Evolutionary conservation across 2,888 invertebrate genomes (phyloP).

Genomic region (Zygothrica quintamaculata): DNA sequence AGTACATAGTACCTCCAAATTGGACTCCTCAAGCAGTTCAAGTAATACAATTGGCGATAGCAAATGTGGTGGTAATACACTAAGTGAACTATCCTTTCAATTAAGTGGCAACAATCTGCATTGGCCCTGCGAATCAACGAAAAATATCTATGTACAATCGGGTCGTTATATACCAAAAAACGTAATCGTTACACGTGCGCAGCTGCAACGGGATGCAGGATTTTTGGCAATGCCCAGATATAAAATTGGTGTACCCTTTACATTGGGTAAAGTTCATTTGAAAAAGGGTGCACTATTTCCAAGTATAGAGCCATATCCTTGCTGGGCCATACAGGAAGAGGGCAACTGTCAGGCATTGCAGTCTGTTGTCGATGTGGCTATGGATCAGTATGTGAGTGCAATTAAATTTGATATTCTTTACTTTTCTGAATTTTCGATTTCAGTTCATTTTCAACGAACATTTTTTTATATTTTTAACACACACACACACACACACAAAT

Average conservation of each 20-base stretch:
- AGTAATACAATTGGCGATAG: slow-evolving; percentile 46
- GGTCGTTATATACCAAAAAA: slow-evolving; percentile 87
- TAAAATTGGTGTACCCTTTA: slow-evolving; percentile 87
- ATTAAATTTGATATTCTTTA: slow-evolving; percentile 25
- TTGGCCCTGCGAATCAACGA: slow-evolving; percentile 87
- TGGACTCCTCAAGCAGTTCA: slow-evolving; percentile 16
- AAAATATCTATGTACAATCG: slow-evolving; percentile 86
- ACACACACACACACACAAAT: neutral
- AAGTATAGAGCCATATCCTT: slow-evolving; percentile 87
- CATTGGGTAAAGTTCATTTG: slow-evolving; percentile 86
- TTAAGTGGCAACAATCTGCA: slow-evolving; percentile 84
- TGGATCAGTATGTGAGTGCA: slow-evolving; percentile 86
- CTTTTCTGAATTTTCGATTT: neutral
- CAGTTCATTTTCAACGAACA: neutral
- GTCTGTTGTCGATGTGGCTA: slow-evolving; percentile 88
- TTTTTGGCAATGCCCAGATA: slow-evolving; percentile 87
- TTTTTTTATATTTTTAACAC: slow-evolving; percentile 1
- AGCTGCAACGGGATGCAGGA: slow-evolving; percentile 86
- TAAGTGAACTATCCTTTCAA: slow-evolving; percentile 81
- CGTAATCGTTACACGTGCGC: slow-evolving; percentile 87
- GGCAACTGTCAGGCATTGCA: slow-evolving; percentile 89
- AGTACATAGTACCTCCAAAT: slow-evolving; percentile 33
- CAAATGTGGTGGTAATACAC: slow-evolving; percentile 72
- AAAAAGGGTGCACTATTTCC: slow-evolving; percentile 85
- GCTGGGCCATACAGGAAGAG: slow-evolving; percentile 89